Base-by-base conservation (phyloP, 2,888 invertebrate genomes). In the Laothoe populi region DNA sequence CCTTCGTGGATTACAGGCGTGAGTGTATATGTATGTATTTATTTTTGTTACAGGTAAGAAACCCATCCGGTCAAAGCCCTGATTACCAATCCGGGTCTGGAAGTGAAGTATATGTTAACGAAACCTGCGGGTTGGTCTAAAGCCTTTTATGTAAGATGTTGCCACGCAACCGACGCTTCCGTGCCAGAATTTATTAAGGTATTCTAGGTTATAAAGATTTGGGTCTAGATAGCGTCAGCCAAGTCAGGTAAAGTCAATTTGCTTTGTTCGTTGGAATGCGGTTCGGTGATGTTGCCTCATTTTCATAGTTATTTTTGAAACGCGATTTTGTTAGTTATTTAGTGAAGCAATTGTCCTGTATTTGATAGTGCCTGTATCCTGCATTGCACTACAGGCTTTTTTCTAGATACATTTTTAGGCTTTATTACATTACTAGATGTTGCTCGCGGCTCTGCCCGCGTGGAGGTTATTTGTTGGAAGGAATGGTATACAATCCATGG, bases 21-120 rank as follows among this genome's bases (percentile, higher is more conserved):
- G n/a, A n/a, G n/a, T n/a, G n/a, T n/a, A n/a, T n/a, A n/a, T n/a
- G n/a, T n/a, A n/a, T n/a, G n/a, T n/a, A n/a, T n/a, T n/a, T n/a
- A 24, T 48, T 35, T 19, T 53, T 53, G 53, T 53, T 53, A 4
- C 53, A 53, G 53, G 53, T 53, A 53, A 53, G 23, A 21, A 11
- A 31, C 31, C 31, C 26, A 7, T 48, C 48, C 24, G 24, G 13
- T 31, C 19, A 4, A 53, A n/a, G 19, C 31, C 35, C 53, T 31
- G 19, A 53, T 53, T 31, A 35, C 35, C 26, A 16, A 3, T 38
- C 16, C 53, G 53, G 31, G 35, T 16, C 19, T 35, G 35, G 31
- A 53, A 53, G 49, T 19, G 19, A 53, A 19, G 10, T 31, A 31
- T 31, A 16, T 19, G 11, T 8, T 10, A 24, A 13, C 10, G 23